These are phyloP conservation scores for Coleophora flavipennella DNA, from an alignment of 2,888 invertebrate genomes.

Conservation along the genomic window DNA sequence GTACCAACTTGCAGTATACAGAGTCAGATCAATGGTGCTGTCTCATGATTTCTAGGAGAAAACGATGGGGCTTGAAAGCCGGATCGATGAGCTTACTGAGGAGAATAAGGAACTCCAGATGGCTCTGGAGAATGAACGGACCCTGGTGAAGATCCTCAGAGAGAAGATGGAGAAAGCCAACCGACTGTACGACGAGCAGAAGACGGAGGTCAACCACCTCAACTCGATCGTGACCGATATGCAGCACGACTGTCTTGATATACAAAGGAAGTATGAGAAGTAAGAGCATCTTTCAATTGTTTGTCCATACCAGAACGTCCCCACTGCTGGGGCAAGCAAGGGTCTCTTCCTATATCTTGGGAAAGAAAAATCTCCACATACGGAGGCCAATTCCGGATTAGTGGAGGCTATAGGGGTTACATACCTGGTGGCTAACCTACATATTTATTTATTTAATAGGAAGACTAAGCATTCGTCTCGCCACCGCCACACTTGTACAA, in stretches of 20 bases:
- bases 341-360: too few species aligned
- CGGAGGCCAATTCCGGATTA: too few species aligned
- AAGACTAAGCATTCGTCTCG: too few species aligned
- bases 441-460: too few species aligned
- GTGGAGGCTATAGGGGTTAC: too few species aligned
- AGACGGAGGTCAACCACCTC: slow-evolving; percentile 56
- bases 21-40: too few species aligned
- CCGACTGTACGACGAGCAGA: slow-evolving; percentile 62
- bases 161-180: slow-evolving; percentile 66
- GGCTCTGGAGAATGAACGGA: slow-evolving; percentile 69
- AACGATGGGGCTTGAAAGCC: slow-evolving; percentile 51
- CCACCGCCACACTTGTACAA: too few species aligned
- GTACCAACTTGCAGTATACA: too few species aligned
- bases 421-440: too few species aligned
- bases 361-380: too few species aligned
- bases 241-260: slow-evolving; percentile 53
- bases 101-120: slow-evolving; percentile 61
- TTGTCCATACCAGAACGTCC: too few species aligned
- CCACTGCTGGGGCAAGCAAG: too few species aligned
- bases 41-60: slow-evolving; percentile 39
- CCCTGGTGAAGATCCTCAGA: slow-evolving; percentile 58
- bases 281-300: slow-evolving; percentile 22
- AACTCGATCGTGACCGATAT: slow-evolving; percentile 53
- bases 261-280: slow-evolving; percentile 60
- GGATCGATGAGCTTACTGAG: slow-evolving; percentile 58